phyloP scores from a whole-genome alignment of 2,888 invertebrate species.

The Epinotia nisella region DNA sequence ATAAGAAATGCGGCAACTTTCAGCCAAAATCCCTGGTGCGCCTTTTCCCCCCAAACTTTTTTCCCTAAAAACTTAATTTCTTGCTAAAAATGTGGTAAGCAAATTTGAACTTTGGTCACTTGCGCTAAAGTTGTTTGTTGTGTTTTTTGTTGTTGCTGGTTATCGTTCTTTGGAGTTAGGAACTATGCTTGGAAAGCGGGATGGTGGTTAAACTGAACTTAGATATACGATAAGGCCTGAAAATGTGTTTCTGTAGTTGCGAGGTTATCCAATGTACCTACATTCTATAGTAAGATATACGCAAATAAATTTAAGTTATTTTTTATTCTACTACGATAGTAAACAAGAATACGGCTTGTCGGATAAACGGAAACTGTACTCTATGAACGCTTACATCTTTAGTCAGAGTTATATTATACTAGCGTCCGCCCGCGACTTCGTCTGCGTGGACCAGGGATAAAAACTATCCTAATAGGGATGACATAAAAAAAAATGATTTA shows the following conservation, averaged over 20 bases:
- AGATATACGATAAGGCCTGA: background rate
- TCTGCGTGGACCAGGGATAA: no score
- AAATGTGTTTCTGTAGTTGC: constrained; percentile 12
- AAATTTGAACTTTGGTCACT: background rate
- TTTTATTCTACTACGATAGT: background rate
- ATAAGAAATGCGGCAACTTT: constrained; percentile 20
- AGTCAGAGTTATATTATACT: no score
- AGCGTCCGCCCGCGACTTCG: no score
- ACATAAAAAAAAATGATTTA: no score
- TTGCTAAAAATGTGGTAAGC: background rate
- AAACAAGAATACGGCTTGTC: background rate
- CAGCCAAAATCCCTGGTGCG: constrained; percentile 17
- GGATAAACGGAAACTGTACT: background rate
- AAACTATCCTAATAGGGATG: no score
- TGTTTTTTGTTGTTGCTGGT: background rate
- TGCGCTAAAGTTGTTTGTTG: background rate
- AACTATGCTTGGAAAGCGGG: background rate
- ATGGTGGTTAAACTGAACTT: background rate
- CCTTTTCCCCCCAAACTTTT: constrained; percentile 2
- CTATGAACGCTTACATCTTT: background rate
- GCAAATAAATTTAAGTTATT: background rate
- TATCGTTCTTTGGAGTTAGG: background rate
- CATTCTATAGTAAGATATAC: no score
- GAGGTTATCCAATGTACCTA: background rate
- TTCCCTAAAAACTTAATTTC: constrained; percentile 26